Conservation (phyloP, 1,140 invertebrate genomes). For the Augochlora pura region DNA sequence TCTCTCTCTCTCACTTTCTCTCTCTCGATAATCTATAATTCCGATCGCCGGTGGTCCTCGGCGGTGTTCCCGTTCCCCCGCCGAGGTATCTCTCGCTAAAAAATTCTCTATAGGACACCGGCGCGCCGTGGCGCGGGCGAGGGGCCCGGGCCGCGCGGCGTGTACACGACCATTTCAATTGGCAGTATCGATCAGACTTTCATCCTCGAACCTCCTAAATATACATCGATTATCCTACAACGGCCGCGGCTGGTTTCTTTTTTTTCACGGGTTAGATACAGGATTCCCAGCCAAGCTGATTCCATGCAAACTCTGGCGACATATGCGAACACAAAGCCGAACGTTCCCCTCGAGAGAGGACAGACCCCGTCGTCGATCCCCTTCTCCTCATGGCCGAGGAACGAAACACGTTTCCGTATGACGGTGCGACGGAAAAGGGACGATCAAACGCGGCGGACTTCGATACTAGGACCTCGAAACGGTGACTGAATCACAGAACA, state of each 20-base stretch:
- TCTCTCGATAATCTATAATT: background rate
- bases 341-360: too few species aligned
- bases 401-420: background rate
- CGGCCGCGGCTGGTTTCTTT: background rate
- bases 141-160: background rate
- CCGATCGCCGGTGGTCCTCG: background rate
- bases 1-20: too few species aligned
- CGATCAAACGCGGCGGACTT: slow-evolving; percentile 4
- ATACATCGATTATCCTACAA: slow-evolving; percentile 35
- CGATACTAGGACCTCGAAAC: slow-evolving; percentile 15
- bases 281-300: background rate
- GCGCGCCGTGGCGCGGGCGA: background rate
- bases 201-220: slow-evolving; percentile 13
- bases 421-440: slow-evolving; percentile 1
- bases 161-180: background rate
- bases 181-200: slow-evolving; percentile 32
- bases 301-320: background rate
- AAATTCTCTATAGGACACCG: slow-evolving; percentile 17
- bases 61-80: background rate
- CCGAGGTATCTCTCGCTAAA: slow-evolving; percentile 1
- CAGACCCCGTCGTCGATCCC: slow-evolving; percentile 3
- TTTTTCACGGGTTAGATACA: background rate
- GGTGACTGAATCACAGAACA: slow-evolving; percentile 27
- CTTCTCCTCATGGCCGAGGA: background rate
- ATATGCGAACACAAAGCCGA: slow-evolving; percentile 7